Percentiles rank a stretch among this genome's conserved stretches.
These are phyloP conservation scores for Sebastes cheni DNA, from an alignment of 2,797 vertebrate genomes.

Conservation along the genomic window DNA sequence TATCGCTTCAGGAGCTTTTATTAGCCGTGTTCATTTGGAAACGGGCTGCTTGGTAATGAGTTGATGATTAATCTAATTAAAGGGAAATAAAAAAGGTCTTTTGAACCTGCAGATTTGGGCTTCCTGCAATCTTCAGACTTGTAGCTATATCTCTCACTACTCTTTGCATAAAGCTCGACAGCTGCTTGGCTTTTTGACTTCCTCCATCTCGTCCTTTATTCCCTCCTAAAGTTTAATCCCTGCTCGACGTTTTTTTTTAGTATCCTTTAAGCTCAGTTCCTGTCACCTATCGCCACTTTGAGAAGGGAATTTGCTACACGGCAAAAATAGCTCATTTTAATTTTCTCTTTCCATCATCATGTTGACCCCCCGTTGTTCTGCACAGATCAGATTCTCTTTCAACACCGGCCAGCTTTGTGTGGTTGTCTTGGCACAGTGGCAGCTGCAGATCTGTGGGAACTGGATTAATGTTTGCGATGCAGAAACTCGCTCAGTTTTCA, in stretches of 20 bases:
- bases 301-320: not conserved
- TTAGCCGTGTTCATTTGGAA: conserved; percentile 9
- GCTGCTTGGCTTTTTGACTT: conserved; percentile 6
- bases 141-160: not conserved
- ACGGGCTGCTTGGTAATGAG: conserved; percentile 13
- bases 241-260: not conserved
- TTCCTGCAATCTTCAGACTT: not conserved
- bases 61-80: conserved; percentile 32
- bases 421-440: conserved; percentile 20
- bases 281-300: not conserved
- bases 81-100: not conserved
- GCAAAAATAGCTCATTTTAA: not conserved
- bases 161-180: conserved; percentile 8
- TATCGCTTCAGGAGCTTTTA: conserved; percentile 24
- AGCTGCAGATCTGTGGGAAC: conserved; percentile 25
- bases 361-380: conserved; percentile 3
- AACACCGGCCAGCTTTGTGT: conserved; percentile 31
- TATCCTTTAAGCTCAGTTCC: not conserved
- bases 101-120: not conserved
- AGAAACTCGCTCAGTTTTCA: not conserved
- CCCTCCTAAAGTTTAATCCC: conserved; percentile 26
- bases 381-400: conserved; percentile 30
- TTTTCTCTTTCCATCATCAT: not conserved
- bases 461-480: not conserved
- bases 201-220: conserved; percentile 8